Evolutionary conservation across 1,140 invertebrate species (phyloP), one percentile per base, ranked within the genome.

Genomic region (Papilio glaucus): DNA sequence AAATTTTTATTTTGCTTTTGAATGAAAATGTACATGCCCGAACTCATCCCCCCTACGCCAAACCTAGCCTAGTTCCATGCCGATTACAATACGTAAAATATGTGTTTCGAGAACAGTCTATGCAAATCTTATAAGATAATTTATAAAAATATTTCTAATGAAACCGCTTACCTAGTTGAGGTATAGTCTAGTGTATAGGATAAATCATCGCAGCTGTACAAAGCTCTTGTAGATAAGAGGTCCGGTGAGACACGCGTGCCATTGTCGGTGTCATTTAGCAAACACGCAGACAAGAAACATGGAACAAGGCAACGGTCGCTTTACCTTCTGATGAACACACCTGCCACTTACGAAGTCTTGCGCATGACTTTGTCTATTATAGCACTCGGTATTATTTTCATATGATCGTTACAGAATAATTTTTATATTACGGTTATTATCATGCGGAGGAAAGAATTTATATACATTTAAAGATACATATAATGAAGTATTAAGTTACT

Each of bases 191-290:
- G 67, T 82, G 80, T 82, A 81, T 76, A 79, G 77, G 72, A 92
- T 92, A 91, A 91, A 91, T 91, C 88, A 92, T 90, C 78, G 76
- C 77, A 77, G 80, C 78, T 78, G 79, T 77, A 78, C 78, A 77
- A 80, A 90, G 88, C 86, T 79, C 82, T 82, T 81, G 74, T 68
- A 83, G 88, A 90, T 92, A 91, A 91, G 85, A 77, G 76, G 77
- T 78, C 81, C 83, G 85, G 86, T 90, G 86, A 86, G 81, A 86
- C 85, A 87, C 80, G 79, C 73, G 79, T 78, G 69, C 61, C 33
- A 69, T 77, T 81, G 80, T 83, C 82, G 77, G 79, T 79, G 85
- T 82, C 83, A 82, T 86, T 82, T 83, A 77, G 76, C 77, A 82
- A 84, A 88, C 86, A 85, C 78, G 82, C 82, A 77, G 79, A 84